Evolutionary conservation across 2,888 invertebrate species (phyloP).

Genomic region (Tortricodes alternella): DNA sequence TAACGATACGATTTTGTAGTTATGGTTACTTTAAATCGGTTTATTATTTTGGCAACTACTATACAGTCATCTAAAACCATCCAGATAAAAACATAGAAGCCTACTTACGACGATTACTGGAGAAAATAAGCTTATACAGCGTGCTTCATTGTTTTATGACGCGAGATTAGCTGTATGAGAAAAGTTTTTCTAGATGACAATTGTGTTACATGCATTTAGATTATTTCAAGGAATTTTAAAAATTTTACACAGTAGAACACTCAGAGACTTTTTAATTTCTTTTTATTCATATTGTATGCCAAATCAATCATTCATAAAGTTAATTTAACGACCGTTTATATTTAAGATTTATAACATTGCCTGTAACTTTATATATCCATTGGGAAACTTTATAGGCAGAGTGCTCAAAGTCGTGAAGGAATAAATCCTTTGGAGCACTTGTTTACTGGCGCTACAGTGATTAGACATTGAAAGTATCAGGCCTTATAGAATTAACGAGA

Average conservation of each 20-base stretch:
- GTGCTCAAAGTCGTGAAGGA: too few relatives aligned
- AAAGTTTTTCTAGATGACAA: constrained; percentile 32
- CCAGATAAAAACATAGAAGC: constrained; percentile 31
- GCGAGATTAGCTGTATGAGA: constrained; percentile 39
- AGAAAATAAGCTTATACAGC: constrained; percentile 31
- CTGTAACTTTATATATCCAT: too few relatives aligned
- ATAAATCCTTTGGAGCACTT: neutral
- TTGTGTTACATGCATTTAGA: constrained; percentile 18
- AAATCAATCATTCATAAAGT: too few relatives aligned
- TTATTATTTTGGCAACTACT: neutral
- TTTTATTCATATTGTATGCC: too few relatives aligned
- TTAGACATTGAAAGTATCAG: constrained; percentile 19
- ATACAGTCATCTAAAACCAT: neutral
- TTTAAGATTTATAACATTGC: too few relatives aligned
- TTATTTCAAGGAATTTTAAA: constrained; percentile 18
- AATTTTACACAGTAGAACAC: neutral
- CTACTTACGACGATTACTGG: constrained; percentile 27
- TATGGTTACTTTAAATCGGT: neutral
- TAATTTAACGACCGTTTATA: too few relatives aligned
- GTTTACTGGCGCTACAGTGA: constrained; percentile 10
- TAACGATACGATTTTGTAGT: too few relatives aligned
- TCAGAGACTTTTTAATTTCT: too few relatives aligned
- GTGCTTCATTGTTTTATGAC: constrained; percentile 33
- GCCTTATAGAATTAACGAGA: constrained; percentile 16
- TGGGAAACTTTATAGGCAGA: too few relatives aligned